These are phyloP conservation scores for Sinohyriopsis cumingii DNA, from an alignment of 2,888 invertebrate genomes.

Conservation along the genomic window DNA sequence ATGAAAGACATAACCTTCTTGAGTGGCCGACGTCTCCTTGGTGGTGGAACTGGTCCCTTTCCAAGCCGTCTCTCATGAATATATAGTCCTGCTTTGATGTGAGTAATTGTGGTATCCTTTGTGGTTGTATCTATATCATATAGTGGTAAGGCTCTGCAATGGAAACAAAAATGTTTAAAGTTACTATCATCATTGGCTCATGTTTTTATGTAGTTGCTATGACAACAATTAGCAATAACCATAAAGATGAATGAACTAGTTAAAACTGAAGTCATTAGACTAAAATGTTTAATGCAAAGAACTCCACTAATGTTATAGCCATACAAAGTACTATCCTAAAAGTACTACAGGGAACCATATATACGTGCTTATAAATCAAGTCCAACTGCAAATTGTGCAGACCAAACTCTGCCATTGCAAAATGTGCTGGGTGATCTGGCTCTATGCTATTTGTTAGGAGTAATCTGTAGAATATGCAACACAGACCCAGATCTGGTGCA, in stretches of 20 bases:
- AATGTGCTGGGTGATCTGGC: no score
- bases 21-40: slow-evolving; percentile 38
- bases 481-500: no score
- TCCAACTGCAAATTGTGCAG: no score
- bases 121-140: slow-evolving; percentile 54
- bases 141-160: slow-evolving; percentile 53
- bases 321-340: no score
- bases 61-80: slow-evolving; percentile 57
- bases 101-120: slow-evolving; percentile 44
- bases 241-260: neutral
- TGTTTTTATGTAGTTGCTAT: no score
- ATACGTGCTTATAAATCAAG: no score
- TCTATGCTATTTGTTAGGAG: no score
- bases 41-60: slow-evolving; percentile 42
- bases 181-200: no score
- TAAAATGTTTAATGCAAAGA: neutral
- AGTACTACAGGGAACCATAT: no score
- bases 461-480: no score
- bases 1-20: slow-evolving; percentile 30
- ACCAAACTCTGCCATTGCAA: no score
- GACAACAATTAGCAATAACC: neutral
- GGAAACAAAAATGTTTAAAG: neutral
- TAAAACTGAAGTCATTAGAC: neutral
- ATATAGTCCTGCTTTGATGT: slow-evolving; percentile 57
- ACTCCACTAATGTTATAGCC: no score